A percentile compares a stretch with the other conserved stretches of the same genome.
Conservation (phyloP, 2,113 vertebrate genomes). For the Myiozetetes cayanensis region DNA sequence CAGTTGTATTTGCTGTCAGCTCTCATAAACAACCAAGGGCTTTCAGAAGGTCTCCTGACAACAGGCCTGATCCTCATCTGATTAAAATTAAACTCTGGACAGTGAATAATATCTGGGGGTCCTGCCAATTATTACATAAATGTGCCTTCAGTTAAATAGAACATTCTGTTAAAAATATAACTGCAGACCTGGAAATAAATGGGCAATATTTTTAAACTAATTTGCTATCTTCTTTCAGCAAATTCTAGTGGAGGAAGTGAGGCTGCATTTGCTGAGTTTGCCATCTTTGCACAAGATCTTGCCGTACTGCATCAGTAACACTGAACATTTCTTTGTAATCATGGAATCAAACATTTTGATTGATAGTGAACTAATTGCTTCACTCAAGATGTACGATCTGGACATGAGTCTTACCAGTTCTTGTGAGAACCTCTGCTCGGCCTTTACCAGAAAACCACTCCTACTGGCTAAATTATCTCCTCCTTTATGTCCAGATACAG, state of each 20-base stretch:
- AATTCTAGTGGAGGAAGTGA: background rate
- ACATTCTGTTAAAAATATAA: background rate
- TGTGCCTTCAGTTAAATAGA: background rate
- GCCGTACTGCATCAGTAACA: background rate
- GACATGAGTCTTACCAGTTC: background rate
- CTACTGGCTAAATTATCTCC: background rate
- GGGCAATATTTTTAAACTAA: background rate
- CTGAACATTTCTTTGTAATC: background rate
- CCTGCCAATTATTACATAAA: background rate
- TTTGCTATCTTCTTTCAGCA: background rate
- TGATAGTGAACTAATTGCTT: background rate
- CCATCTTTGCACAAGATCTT: background rate
- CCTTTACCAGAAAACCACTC: background rate
- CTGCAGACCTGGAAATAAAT: background rate
- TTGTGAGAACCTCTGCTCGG: background rate
- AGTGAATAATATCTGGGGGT: background rate
- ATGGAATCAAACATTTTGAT: background rate
- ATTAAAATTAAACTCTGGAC: conserved; percentile 13
- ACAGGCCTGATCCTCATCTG: background rate
- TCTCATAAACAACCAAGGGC: background rate
- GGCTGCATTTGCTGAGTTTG: background rate
- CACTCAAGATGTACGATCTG: background rate
- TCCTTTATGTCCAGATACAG: background rate
- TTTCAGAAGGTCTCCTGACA: conserved; percentile 8
- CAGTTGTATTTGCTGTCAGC: conserved; percentile 9